These are phyloP conservation scores for Stratiomys singularior DNA, from an alignment of 2,888 invertebrate species.

Conservation along the genomic window DNA sequence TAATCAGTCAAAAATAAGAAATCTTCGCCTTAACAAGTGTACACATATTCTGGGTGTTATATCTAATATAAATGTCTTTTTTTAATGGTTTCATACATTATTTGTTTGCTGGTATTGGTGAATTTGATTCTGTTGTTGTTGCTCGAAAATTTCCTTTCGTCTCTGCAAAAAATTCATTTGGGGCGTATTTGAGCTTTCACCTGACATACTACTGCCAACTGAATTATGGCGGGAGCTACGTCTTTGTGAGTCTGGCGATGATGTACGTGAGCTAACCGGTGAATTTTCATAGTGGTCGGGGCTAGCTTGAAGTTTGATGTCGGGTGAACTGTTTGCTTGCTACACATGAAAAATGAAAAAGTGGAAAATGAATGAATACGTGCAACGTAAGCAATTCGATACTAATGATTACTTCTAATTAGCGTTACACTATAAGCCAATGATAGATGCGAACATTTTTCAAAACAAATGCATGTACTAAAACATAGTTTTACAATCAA, in stretches of 20 bases:
- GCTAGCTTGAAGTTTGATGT: constrained; percentile 61
- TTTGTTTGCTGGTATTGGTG: constrained; percentile 10
- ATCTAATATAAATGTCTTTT: neutral
- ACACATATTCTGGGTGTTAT: neutral
- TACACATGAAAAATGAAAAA: constrained; percentile 51
- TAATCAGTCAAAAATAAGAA: neutral
- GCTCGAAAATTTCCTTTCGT: constrained; percentile 60
- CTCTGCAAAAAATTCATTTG: constrained; percentile 69
- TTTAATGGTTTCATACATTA: neutral
- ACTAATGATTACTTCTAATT: neutral
- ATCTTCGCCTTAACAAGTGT: neutral
- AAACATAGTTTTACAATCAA: too few species aligned
- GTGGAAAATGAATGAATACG: neutral
- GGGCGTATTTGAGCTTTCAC: constrained; percentile 65
- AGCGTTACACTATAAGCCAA: too few species aligned
- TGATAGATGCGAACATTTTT: too few species aligned
- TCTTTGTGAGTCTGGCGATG: constrained; percentile 68
- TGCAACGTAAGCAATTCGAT: neutral
- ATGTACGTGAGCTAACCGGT: constrained; percentile 68
- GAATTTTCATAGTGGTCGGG: constrained; percentile 65
- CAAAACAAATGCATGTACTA: too few species aligned
- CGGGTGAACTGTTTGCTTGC: constrained; percentile 65
- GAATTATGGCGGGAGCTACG: constrained; percentile 62
- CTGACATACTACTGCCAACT: constrained; percentile 59
- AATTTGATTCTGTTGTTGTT: constrained; percentile 63